These are phyloP conservation scores for Labeo rohita DNA, from an alignment of 2,113 vertebrate species.

Conservation along the genomic window DNA sequence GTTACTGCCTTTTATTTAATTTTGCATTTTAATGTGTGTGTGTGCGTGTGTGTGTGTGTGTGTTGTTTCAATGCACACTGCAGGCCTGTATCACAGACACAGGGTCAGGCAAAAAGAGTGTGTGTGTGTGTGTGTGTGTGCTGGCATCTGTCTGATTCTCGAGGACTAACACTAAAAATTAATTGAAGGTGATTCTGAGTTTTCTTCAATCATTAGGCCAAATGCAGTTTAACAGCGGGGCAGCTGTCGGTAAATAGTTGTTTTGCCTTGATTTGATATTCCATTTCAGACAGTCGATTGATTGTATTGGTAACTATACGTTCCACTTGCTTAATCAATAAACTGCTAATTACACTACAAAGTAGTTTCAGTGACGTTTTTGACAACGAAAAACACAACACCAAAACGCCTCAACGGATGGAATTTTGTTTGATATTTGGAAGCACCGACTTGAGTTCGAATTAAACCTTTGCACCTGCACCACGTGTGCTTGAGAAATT, in stretches of 20 bases:
- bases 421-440: background rate
- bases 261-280: conserved; percentile 42
- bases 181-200: background rate
- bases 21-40: background rate
- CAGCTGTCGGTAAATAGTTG: conserved; percentile 9
- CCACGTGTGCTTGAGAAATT: background rate
- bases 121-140: background rate
- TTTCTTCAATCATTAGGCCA: background rate
- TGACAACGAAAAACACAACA: background rate
- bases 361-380: conserved; percentile 52
- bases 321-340: conserved; percentile 53
- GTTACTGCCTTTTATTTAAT: background rate
- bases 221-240: conserved; percentile 14
- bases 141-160: background rate
- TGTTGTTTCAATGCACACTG: conserved; percentile 3
- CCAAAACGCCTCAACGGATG: background rate
- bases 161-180: background rate
- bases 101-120: background rate
- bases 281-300: conserved; percentile 30
- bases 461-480: conserved; percentile 21
- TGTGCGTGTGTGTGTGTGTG: too few species aligned
- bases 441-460: background rate
- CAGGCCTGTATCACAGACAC: background rate
- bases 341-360: conserved; percentile 56
- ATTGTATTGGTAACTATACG: conserved; percentile 48